Conservation (phyloP, 2,797 vertebrate genomes). For the Myripristis jacobus region DNA sequence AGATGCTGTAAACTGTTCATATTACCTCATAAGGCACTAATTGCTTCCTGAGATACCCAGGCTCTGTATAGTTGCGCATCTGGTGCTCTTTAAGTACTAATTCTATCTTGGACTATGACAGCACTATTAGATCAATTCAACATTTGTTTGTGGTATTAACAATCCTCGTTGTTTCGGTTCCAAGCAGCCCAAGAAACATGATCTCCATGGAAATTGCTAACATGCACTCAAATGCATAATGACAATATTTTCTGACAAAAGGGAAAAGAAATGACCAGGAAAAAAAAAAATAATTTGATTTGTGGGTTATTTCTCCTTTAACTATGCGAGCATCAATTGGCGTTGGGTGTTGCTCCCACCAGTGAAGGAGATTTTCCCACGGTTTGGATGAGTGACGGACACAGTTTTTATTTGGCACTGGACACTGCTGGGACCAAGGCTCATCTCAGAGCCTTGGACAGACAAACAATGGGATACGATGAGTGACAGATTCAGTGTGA, state of each 20-base stretch:
- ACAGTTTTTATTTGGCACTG: constrained; percentile 2
- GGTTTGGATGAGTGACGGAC: not conserved
- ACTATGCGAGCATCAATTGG: not conserved
- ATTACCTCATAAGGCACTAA: constrained; percentile 46
- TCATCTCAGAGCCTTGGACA: not conserved
- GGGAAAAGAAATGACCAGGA: not conserved
- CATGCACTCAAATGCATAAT: constrained; percentile 25
- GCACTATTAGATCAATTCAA: constrained; percentile 31
- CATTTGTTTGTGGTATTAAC: constrained; percentile 46
- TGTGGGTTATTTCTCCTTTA: not conserved
- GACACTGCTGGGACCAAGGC: constrained; percentile 11
- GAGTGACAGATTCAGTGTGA: not conserved
- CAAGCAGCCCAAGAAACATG: constrained; percentile 28
- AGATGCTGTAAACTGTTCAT: not conserved
- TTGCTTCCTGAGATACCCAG: constrained; percentile 38
- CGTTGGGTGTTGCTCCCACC: constrained; percentile 1
- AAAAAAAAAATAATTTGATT: not conserved
- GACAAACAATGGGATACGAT: not conserved
- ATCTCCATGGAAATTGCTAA: constrained; percentile 36
- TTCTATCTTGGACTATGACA: constrained; percentile 36
- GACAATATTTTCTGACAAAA: not conserved
- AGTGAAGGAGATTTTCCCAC: constrained; percentile 20
- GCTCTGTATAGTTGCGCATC: constrained; percentile 30
- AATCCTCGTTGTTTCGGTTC: constrained; percentile 24
- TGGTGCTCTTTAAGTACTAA: constrained; percentile 49